Evolutionary conservation across 1,140 invertebrate species (phyloP).

Genomic region (Conus ventricosus): DNA sequence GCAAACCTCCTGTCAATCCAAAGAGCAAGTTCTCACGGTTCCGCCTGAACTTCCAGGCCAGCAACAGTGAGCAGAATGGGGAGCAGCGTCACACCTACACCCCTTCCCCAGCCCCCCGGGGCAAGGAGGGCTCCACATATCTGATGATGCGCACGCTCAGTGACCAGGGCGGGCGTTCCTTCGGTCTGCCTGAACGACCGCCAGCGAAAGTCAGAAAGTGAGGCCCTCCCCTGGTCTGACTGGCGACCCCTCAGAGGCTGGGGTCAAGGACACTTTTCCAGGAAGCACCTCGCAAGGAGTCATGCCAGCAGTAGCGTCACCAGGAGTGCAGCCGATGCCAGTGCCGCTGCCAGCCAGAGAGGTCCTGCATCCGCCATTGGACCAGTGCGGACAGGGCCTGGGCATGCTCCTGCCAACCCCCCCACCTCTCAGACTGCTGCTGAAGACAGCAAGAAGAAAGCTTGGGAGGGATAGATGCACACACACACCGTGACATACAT

Average conservation of each 20-base stretch:
- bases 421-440: not conserved
- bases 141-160: not conserved
- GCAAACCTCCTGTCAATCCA: slow-evolving; percentile 33
- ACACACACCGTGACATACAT: not conserved
- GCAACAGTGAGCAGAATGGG: not conserved
- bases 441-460: slow-evolving; percentile 26
- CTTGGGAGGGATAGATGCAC: not conserved
- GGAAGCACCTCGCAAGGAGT: not conserved
- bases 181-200: not conserved
- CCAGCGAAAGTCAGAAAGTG: slow-evolving; percentile 19
- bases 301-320: too few species aligned
- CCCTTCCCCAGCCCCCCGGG: not conserved
- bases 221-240: not conserved
- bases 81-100: not conserved
- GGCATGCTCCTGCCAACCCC: too few species aligned
- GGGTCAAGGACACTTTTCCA: not conserved
- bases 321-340: not conserved
- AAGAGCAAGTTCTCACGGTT: slow-evolving; percentile 27
- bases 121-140: not conserved
- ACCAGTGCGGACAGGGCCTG: not conserved
- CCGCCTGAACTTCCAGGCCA: slow-evolving; percentile 23
- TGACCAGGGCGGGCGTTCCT: not conserved
- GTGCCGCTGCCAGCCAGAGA: not conserved
- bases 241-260: not conserved
- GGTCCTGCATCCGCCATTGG: not conserved